Evolutionary conservation across 2,113 vertebrate species (phyloP), one percentile per base, ranked within the genome.

Genomic region (Gorsachius goisagi): DNA sequence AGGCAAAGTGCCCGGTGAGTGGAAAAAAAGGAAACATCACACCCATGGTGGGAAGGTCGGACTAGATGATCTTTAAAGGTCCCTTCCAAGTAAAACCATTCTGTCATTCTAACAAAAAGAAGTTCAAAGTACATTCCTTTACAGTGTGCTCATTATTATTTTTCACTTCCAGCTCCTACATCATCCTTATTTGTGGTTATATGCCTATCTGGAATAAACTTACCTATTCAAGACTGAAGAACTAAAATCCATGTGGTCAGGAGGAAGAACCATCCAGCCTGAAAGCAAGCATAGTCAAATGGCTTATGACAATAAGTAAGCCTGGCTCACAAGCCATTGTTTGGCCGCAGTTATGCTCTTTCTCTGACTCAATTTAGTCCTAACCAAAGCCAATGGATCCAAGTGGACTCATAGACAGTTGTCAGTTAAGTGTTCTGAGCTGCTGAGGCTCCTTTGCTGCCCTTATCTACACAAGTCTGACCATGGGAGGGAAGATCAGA

Each of bases 11-110:
- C 30, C 2, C 6, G n/a, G 35, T 69, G 68, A 39, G 55, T 81
- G 64, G 50, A 52, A 77, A 52, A 41, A 81, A 69, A 30, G 32
- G 59, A 89, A 89, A 30, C 20, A 62, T 77, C 39, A 69, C 35
- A 39, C 15, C n/a, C 0, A 0, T 19, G 45, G 30, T 39, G n/a
- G 8, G 2, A 10, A 6, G 3, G 2, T 47, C 69, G 26, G 27
- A 69, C 33, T 52, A 73, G 35, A 6, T 82, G 33, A 28, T 79
- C 41, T 90, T 90, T 63, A 83, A 79, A 63, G 14, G 15, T 37
- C 75, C n/a, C 21, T 72, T 94, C 69, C 49, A 80, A 53, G 12
- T 5, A 59, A 73, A 89, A 44, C 10, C 20, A 39, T 90, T 74
- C 52, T 75, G 37, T 78, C 41, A 13, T 89, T 86, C 22, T 84